Evolutionary conservation across 2,797 vertebrate species (phyloP).

Genomic region (Phylloscopus collybita): DNA sequence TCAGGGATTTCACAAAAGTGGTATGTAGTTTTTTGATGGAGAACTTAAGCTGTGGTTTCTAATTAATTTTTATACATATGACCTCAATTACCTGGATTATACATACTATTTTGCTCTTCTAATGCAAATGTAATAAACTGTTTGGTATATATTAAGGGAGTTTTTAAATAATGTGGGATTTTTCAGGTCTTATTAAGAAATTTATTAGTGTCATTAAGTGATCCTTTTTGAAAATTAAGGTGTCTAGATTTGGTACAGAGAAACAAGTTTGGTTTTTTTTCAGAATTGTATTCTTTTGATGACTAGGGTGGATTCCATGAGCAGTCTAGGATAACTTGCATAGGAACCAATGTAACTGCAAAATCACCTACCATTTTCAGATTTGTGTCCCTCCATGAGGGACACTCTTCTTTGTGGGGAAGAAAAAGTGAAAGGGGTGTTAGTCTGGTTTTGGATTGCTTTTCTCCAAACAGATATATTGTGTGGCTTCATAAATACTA

Average conservation of each 20-base stretch:
- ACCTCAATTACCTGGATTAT: neutral
- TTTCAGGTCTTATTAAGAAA: neutral
- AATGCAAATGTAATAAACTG: neutral
- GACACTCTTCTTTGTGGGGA: neutral
- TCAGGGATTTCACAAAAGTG: conserved; percentile 53
- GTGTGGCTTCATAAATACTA: neutral
- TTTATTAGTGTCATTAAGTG: neutral
- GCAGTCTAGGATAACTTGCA: neutral
- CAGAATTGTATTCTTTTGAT: neutral
- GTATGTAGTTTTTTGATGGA: conserved; percentile 25
- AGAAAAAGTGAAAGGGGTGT: neutral
- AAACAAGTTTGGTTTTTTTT: neutral
- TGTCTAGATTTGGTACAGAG: neutral
- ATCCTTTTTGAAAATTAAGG: neutral
- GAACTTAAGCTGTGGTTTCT: neutral
- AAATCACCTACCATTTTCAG: neutral
- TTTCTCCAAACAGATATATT: neutral
- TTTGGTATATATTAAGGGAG: neutral
- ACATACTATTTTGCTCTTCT: neutral
- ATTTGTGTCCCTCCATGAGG: neutral
- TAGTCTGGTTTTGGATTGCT: neutral
- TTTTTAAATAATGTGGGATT: neutral
- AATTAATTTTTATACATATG: neutral
- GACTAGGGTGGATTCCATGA: neutral
- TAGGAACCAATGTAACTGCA: neutral